A percentile compares a stretch with the other conserved stretches of the same genome.
Conservation (phyloP, 2,113 vertebrate genomes). For the Chloebia gouldiae region DNA sequence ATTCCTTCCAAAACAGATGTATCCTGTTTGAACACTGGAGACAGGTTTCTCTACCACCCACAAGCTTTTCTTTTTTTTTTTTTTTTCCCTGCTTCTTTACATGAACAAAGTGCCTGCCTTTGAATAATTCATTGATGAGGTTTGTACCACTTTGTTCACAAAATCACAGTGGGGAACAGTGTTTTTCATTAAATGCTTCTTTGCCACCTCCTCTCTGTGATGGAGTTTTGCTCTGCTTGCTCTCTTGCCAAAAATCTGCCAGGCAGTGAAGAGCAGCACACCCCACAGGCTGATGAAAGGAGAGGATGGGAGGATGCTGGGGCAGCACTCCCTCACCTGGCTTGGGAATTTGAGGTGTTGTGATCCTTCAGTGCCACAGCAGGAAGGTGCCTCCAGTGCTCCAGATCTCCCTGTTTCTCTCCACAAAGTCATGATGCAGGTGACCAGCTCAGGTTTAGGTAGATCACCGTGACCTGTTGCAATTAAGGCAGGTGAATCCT, state of each 20-base stretch:
- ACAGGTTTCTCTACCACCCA: background rate
- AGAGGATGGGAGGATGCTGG: background rate
- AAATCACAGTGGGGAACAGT: background rate
- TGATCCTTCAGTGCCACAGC: background rate
- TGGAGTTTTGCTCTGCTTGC: background rate
- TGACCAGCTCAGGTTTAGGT: background rate
- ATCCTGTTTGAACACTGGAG: background rate
- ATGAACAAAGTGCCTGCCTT: background rate
- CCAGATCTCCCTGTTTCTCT: background rate
- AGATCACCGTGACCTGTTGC: background rate
- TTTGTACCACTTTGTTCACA: constrained; percentile 28
- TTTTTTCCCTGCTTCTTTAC: background rate
- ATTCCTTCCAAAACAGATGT: background rate
- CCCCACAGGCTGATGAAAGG: accelerated
- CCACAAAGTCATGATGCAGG: background rate
- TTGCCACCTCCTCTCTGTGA: background rate
- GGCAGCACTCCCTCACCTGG: background rate
- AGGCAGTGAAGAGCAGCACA: background rate
- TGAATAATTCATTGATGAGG: constrained; percentile 30
- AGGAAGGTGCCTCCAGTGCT: background rate
- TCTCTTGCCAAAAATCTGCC: background rate
- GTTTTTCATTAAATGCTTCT: background rate
- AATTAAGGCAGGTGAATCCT: background rate
- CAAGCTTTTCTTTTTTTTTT: background rate
- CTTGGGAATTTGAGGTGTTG: background rate